Evolutionary conservation across 2,113 vertebrate species (phyloP), one percentile per base, ranked within the genome.

Genomic region (Tragelaphus imberbis): DNA sequence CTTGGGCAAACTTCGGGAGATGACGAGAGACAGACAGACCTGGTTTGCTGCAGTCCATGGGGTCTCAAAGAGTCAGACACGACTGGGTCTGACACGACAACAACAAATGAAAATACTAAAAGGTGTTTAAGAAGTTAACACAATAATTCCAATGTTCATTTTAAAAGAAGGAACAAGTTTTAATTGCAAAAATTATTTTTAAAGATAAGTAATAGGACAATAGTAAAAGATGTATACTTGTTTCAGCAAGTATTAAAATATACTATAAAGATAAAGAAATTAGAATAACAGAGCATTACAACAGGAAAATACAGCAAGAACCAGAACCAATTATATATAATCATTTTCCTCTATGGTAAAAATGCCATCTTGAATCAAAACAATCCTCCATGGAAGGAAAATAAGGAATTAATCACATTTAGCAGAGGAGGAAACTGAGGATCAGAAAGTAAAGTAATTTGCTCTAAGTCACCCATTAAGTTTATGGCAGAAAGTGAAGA

Each of bases 301-400:
- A 89, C 6, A 63, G 36, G 55, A 77, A 85, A 15, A 79, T 23
- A 56, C 2, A 88, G 55, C 65, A 47, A 91, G 51, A 47, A 84
- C 77, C 44, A 90, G 86, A 49, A 56, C 15, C 63, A 88, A 84
- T 40, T 93, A 63, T 28, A 85, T 93, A 65, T 21, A 90, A 40
- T 36, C 30, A 85, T 55, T 56, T 93, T 63, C 30, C 56, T 89
- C 23, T 85, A 6, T 17, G 9, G 84, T 68, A 56, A 93, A 89
- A 84, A 79, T 68, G 40, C 28, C 51, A 81, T 86, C 21, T 94
- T 80, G 44, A 96, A 90, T 86, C 51, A 85, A 93, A 96, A 68
- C 36, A 84, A 27, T 15, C 3, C 27, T 86, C 51, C 80, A 11
- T 27, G 27, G 53, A 25, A 51, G 16, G 40, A 71, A 15, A 14